Evolutionary conservation across 2,888 invertebrate species (phyloP).

Genomic region (Ptilodon capucinus): DNA sequence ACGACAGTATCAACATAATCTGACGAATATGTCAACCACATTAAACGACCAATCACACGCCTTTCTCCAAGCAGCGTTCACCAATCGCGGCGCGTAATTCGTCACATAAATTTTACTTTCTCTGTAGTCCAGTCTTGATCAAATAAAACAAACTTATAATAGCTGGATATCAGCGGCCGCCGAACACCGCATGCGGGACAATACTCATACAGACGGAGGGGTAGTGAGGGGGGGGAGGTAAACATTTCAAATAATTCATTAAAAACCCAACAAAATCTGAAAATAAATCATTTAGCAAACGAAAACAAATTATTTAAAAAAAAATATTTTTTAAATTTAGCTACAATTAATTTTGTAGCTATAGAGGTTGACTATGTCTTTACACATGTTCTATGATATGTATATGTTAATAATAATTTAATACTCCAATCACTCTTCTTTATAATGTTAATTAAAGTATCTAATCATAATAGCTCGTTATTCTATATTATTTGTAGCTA

Average conservation of each 20-base stretch:
- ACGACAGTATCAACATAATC: conserved; percentile 39
- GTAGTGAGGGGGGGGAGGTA: conserved; percentile 29
- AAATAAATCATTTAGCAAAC: conserved; percentile 47
- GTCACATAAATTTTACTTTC: conserved; percentile 77
- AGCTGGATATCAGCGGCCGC: conserved; percentile 17
- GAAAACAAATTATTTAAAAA: neutral
- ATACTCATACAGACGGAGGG: conserved; percentile 27
- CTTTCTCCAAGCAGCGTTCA: conserved; percentile 42
- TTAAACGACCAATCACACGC: conserved; percentile 46
- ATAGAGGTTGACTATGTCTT: too few species aligned
- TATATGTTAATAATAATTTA: too few species aligned
- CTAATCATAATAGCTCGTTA: too few species aligned
- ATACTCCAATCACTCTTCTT: too few species aligned
- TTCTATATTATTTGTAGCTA: too few species aligned
- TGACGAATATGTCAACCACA: conserved; percentile 6
- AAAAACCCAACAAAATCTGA: conserved; percentile 54
- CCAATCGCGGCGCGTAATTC: conserved; percentile 5
- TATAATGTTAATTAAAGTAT: too few species aligned
- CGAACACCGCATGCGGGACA: conserved; percentile 52
- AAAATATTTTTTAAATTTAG: neutral
- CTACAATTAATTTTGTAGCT: neutral
- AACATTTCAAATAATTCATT: conserved; percentile 38
- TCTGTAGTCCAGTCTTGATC: conserved; percentile 71
- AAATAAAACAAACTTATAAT: conserved; percentile 41
- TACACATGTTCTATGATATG: too few species aligned